Conservation (phyloP, 53 echinoderm and acorn worm species). For the Astropecten irregularis region DNA sequence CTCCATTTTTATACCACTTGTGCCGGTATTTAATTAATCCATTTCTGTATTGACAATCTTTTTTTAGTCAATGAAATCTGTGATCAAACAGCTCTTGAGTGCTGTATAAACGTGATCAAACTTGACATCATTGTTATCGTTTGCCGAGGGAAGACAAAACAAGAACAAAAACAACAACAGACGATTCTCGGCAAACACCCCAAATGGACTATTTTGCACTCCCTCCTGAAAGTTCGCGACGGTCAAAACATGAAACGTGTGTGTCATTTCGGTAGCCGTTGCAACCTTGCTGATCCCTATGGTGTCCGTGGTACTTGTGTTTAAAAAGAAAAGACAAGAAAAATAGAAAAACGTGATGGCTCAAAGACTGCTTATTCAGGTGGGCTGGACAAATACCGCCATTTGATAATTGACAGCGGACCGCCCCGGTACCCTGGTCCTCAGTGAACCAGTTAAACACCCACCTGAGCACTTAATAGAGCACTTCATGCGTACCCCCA, state of each 20-base stretch:
- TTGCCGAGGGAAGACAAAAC: conserved; percentile 30
- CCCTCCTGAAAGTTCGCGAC: no score
- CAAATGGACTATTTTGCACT: no score
- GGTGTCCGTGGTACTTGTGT: conserved; percentile 9
- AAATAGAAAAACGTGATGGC: neutral
- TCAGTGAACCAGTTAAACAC: conserved; percentile 31
- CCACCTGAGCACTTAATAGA: neutral
- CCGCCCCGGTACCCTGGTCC: conserved; percentile 20
- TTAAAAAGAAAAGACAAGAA: neutral
- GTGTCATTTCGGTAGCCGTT: conserved; percentile 11
- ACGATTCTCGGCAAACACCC: no score
- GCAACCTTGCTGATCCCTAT: neutral
- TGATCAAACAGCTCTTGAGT: conserved; percentile 41
- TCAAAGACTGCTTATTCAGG: conserved; percentile 38
- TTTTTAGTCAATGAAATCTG: no score
- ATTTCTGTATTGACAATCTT: no score
- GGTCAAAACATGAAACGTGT: no score
- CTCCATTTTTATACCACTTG: no score
- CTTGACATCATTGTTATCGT: conserved; percentile 12
- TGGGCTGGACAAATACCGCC: conserved; percentile 43
- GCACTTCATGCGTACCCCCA: neutral
- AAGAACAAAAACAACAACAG: neutral
- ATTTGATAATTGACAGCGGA: conserved; percentile 45
- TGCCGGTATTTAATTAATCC: no score
- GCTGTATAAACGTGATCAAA: conserved; percentile 26